A percentile compares a stretch with the other conserved stretches of the same genome.
These are phyloP conservation scores for Drosophila sucinea DNA, from an alignment of 1,140 invertebrate genomes.

Conservation along the genomic window DNA sequence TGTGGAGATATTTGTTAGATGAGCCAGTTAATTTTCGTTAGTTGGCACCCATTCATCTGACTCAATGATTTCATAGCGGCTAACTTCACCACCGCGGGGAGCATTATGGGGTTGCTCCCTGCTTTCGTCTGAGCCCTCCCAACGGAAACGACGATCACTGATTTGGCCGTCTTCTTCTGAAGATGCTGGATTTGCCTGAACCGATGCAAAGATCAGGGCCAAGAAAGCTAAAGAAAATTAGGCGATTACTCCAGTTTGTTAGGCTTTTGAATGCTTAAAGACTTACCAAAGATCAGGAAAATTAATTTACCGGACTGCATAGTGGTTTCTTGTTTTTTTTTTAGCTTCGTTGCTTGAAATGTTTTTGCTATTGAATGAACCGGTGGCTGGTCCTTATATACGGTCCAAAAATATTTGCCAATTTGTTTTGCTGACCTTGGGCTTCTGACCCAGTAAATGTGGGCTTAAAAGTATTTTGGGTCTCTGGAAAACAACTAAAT, in stretches of 20 bases:
- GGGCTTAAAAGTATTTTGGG: neutral
- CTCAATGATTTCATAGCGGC: constrained; percentile 4
- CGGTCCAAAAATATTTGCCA: constrained; percentile 23
- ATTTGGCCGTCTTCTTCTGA: constrained; percentile 30
- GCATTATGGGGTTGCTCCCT: neutral
- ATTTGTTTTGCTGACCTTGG: constrained; percentile 16
- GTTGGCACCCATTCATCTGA: constrained; percentile 2
- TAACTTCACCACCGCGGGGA: no score
- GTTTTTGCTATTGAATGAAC: constrained; percentile 45
- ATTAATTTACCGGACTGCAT: constrained; percentile 60
- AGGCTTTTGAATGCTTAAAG: no score
- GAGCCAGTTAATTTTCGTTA: neutral
- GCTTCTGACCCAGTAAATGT: neutral
- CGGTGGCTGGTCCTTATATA: constrained; percentile 53
- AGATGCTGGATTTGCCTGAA: constrained; percentile 1
- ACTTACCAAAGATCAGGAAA: constrained; percentile 57
- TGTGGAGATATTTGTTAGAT: neutral
- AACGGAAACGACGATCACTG: constrained; percentile 64
- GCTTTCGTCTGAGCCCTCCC: constrained; percentile 32
- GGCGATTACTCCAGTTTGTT: neutral
- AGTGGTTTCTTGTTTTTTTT: constrained; percentile 11
- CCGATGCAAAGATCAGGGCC: constrained; percentile 47
- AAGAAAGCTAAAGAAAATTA: constrained; percentile 35
- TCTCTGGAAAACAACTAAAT: constrained; percentile 40
- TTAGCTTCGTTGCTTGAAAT: constrained; percentile 27